phyloP scores from a whole-genome alignment of 2,888 invertebrate species.

The Escarpia spicata region DNA sequence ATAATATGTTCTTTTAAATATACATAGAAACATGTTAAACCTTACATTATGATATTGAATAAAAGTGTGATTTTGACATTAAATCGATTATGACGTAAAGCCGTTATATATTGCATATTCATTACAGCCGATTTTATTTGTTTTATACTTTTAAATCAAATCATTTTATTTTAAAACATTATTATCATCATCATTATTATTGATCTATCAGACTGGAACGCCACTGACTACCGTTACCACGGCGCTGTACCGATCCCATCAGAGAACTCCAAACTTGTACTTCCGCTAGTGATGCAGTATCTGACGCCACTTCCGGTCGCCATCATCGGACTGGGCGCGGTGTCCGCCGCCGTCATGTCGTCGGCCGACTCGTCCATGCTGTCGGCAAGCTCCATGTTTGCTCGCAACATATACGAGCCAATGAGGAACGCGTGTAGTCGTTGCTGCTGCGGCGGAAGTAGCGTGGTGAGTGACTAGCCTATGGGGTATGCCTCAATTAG shows the following conservation, averaged over 20 bases:
- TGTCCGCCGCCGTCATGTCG: constrained; percentile 80
- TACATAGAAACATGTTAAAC: no score
- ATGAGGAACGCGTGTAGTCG: constrained; percentile 26
- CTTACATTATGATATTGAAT: no score
- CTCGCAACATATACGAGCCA: constrained; percentile 37
- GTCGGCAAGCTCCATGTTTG: constrained; percentile 42
- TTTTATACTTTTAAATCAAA: no score
- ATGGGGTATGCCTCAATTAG: neutral
- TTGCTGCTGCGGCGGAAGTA: neutral
- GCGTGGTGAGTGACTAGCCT: neutral
- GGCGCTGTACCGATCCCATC: constrained; percentile 30
- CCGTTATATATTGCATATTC: no score
- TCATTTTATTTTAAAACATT: neutral
- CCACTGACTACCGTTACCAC: constrained; percentile 32
- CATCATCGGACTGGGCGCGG: constrained; percentile 94
- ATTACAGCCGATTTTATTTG: no score
- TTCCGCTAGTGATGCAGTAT: constrained; percentile 93
- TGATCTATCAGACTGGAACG: constrained; percentile 35
- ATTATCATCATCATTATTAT: neutral
- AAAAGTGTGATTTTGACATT: no score
- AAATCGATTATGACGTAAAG: no score
- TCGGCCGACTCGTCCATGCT: constrained; percentile 39
- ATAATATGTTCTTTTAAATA: no score
- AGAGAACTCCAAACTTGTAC: constrained; percentile 85
- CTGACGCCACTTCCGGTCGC: constrained; percentile 93